Conservation (phyloP, 2,113 vertebrate species). For the Aspidoscelis tigris region DNA sequence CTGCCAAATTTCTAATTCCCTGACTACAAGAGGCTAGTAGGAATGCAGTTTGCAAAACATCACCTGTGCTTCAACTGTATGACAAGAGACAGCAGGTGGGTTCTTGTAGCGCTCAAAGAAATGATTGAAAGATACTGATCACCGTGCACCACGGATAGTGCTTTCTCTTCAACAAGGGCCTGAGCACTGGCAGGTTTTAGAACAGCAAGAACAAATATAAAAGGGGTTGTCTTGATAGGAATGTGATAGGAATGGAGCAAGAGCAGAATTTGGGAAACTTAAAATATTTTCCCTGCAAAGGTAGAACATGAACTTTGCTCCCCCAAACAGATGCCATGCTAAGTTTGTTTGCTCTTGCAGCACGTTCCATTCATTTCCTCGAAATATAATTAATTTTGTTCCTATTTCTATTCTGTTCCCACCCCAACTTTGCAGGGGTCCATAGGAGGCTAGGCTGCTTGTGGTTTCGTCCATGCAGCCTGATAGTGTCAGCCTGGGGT, state of each 20-base stretch:
- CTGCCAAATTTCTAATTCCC: neutral
- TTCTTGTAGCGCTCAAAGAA: conserved; percentile 20
- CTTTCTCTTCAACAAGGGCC: conserved; percentile 1
- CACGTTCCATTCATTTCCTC: neutral
- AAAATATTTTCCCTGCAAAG: conserved; percentile 8
- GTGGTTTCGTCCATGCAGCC: no score
- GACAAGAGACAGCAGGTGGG: conserved; percentile 33
- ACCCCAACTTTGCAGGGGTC: neutral
- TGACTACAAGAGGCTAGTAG: neutral
- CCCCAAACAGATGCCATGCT: neutral
- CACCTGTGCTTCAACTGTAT: conserved; percentile 21
- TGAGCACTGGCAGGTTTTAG: conserved; percentile 19
- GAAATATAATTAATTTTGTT: neutral
- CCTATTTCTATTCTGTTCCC: neutral
- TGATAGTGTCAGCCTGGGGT: no score
- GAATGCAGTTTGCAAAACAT: conserved; percentile 12
- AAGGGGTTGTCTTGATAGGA: conserved; percentile 2
- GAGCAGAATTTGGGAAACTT: neutral
- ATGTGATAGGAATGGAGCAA: neutral
- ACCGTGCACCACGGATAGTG: neutral
- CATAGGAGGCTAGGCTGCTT: no score
- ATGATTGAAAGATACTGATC: conserved; percentile 24
- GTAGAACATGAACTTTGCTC: neutral
- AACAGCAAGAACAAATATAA: conserved; percentile 2
- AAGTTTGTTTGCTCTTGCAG: neutral